phyloP scores from a whole-genome alignment of 1,140 invertebrate species.

The Triops longicaudatus region DNA sequence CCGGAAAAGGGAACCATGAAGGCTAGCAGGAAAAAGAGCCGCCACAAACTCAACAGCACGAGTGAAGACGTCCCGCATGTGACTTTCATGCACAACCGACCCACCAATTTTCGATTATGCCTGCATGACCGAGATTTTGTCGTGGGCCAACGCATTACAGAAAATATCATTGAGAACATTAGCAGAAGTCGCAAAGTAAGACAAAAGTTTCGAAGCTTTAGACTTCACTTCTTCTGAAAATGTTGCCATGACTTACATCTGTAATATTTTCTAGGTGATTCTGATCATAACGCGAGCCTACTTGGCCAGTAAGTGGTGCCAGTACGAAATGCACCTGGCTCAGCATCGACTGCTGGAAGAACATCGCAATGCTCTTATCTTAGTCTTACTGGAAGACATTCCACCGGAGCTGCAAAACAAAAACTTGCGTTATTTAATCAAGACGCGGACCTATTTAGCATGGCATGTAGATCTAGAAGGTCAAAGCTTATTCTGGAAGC shows the following conservation, averaged over 20 bases:
- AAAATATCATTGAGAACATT: slow-evolving; percentile 28
- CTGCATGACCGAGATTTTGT: slow-evolving; percentile 29
- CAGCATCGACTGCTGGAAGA: slow-evolving; percentile 28
- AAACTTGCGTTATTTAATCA: slow-evolving; percentile 25
- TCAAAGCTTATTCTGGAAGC: slow-evolving; percentile 23
- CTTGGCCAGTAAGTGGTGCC: slow-evolving; percentile 28
- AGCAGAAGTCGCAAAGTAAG: slow-evolving; percentile 28
- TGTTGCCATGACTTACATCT: neutral
- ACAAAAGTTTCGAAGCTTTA: neutral
- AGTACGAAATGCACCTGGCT: slow-evolving; percentile 28
- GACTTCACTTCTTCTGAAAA: neutral
- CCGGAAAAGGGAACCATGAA: neutral
- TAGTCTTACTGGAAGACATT: slow-evolving; percentile 27
- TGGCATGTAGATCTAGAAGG: slow-evolving; percentile 26
- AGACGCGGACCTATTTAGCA: slow-evolving; percentile 29
- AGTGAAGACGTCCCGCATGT: neutral
- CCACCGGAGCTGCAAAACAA: slow-evolving; percentile 21
- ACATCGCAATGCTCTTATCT: slow-evolving; percentile 17
- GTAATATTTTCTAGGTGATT: slow-evolving; percentile 20
- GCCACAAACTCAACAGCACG: neutral
- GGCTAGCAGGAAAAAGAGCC: neutral
- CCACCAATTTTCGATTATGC: slow-evolving; percentile 22
- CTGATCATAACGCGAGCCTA: slow-evolving; percentile 25
- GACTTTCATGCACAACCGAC: neutral
- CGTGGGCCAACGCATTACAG: slow-evolving; percentile 26